Conservation (phyloP, 2,113 vertebrate genomes). For the Dipodomys spectabilis region DNA sequence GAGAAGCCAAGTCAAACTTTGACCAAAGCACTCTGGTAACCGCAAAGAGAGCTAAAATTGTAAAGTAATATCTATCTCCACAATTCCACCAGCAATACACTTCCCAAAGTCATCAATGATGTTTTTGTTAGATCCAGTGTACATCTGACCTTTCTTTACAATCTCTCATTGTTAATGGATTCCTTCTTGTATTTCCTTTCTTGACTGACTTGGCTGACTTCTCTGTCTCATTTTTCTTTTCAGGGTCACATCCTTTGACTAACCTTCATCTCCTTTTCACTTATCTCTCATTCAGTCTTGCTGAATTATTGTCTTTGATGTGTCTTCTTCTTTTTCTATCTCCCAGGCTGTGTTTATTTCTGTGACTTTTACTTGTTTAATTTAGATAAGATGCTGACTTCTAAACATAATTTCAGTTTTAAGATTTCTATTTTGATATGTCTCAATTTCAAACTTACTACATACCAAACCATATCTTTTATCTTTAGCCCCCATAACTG, state of each 20-base stretch:
- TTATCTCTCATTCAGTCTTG: not conserved
- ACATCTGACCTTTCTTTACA: not conserved
- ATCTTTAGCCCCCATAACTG: not conserved
- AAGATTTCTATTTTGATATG: constrained; percentile 14
- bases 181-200: constrained; percentile 20
- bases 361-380: constrained; percentile 16
- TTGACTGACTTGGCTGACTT: not conserved
- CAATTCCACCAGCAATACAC: not conserved
- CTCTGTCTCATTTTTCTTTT: not conserved
- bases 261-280: not conserved
- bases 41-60: not conserved
- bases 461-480: not conserved
- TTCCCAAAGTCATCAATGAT: not conserved
- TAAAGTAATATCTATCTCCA: not conserved
- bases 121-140: not conserved
- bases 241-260: not conserved
- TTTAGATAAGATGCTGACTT: not conserved
- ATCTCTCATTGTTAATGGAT: not conserved
- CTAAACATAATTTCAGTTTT: not conserved
- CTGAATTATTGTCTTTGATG: not conserved
- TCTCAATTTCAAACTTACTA: not conserved
- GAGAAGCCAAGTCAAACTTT: not conserved
- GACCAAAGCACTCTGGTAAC: not conserved
- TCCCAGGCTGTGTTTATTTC: not conserved
- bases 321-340: not conserved